Evolutionary conservation across 2,113 vertebrate genomes (phyloP).

Genomic region (Heterotis niloticus): DNA sequence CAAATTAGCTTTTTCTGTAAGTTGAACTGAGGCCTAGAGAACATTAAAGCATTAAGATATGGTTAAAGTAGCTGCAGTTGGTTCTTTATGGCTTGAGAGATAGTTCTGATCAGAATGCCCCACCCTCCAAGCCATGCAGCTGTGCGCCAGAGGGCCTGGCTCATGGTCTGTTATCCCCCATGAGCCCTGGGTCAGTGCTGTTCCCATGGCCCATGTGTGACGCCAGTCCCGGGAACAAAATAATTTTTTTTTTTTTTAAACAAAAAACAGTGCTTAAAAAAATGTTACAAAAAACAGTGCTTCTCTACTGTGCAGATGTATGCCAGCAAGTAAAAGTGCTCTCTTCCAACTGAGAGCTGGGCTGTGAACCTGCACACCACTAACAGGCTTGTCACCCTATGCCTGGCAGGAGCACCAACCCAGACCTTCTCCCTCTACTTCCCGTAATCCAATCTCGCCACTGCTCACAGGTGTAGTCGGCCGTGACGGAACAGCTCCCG

Average conservation of each 20-base stretch:
- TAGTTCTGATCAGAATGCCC: background rate
- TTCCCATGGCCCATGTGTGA: slow-evolving; percentile 37
- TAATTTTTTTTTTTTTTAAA: background rate
- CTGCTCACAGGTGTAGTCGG: slow-evolving; percentile 70
- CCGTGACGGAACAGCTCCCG: slow-evolving; percentile 57
- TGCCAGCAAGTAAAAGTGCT: slow-evolving; percentile 54
- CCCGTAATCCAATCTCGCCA: slow-evolving; percentile 71
- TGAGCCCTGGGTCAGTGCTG: slow-evolving; percentile 33
- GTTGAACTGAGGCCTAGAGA: background rate
- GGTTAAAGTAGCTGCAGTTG: background rate
- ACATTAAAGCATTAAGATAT: background rate
- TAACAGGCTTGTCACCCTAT: slow-evolving; percentile 37
- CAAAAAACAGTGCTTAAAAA: background rate
- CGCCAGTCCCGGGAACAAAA: slow-evolving; percentile 40
- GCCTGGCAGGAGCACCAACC: slow-evolving; percentile 1
- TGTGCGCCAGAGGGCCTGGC: background rate
- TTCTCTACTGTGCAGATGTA: slow-evolving; percentile 22
- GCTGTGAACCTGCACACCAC: slow-evolving; percentile 31
- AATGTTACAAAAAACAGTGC: background rate
- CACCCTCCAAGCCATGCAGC: background rate
- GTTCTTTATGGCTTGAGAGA: background rate
- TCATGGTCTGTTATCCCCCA: background rate
- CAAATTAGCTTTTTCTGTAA: background rate
- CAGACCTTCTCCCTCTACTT: slow-evolving; percentile 19
- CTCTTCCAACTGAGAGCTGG: slow-evolving; percentile 28